phyloP scores from a whole-genome alignment of 1,140 invertebrate species.

The Eciton burchellii region DNA sequence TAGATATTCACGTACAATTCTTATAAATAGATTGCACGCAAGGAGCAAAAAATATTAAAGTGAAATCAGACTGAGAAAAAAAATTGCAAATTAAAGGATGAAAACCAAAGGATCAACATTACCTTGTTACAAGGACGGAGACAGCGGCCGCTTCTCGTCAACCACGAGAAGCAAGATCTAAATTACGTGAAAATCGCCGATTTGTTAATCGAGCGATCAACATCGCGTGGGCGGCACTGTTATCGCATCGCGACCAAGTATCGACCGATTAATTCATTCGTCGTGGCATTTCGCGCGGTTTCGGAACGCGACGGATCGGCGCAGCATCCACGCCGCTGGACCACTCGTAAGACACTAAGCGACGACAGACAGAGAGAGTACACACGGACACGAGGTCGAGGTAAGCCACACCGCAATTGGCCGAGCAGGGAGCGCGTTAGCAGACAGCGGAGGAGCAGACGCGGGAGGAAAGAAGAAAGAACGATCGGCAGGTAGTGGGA shows the following conservation, averaged over 20 bases:
- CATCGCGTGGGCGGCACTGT: background rate
- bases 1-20: too few species aligned
- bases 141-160: background rate
- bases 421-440: conserved; percentile 57
- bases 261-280: conserved; percentile 17
- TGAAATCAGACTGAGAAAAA: background rate
- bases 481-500: conserved; percentile 69
- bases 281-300: conserved; percentile 6
- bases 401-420: conserved; percentile 77
- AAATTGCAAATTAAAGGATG: background rate
- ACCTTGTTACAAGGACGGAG: background rate
- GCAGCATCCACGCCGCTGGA: conserved; percentile 77
- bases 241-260: background rate
- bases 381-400: conserved; percentile 74
- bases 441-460: conserved; percentile 42
- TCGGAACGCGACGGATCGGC: conserved; percentile 38
- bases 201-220: background rate
- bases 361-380: conserved; percentile 71
- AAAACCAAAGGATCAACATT: background rate
- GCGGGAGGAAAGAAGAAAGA: conserved; percentile 61
- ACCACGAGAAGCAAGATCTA: background rate
- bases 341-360: conserved; percentile 78
- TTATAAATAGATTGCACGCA: background rate
- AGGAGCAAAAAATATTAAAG: background rate
- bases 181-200: background rate